Percentiles rank a stretch among this genome's conserved stretches.
phyloP scores from a whole-genome alignment of 2,113 vertebrate species.

The Butorides virescens region DNA sequence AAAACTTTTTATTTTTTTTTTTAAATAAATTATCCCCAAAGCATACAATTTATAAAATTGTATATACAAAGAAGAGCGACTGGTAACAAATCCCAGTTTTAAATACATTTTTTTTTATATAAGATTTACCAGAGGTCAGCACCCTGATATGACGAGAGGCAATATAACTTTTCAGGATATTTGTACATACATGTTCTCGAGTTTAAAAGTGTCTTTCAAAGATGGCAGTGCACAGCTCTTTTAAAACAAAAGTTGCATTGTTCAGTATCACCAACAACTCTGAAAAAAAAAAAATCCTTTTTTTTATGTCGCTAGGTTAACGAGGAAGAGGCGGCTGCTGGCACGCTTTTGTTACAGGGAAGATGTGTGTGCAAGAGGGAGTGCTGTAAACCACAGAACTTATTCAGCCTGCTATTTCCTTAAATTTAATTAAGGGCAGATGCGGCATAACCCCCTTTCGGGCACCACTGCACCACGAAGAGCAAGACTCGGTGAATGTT shows the following conservation, averaged over 20 bases:
- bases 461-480: not conserved
- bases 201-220: conserved; percentile 74
- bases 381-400: conserved; percentile 31
- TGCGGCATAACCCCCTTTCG: not conserved
- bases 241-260: conserved; percentile 81
- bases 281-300: not conserved
- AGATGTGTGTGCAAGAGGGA: conserved; percentile 41
- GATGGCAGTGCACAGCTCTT: conserved; percentile 90
- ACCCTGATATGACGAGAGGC: conserved; percentile 77
- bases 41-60: conserved; percentile 86
- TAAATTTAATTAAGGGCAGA: not conserved
- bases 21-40: conserved; percentile 93
- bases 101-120: conserved; percentile 84
- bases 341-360: conserved; percentile 15
- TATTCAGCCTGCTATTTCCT: not conserved
- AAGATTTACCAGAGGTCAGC: conserved; percentile 79
- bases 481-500: not conserved
- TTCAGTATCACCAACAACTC: conserved; percentile 66
- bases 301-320: not conserved
- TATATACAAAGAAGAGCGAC: conserved; percentile 85
- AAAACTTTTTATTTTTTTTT: conserved; percentile 73
- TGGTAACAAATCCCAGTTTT: conserved; percentile 89
- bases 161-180: conserved; percentile 71
- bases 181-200: conserved; percentile 73
- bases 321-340: conserved; percentile 19